Conservation (phyloP, 2,113 vertebrate species). For the Chionodraco myersi region DNA sequence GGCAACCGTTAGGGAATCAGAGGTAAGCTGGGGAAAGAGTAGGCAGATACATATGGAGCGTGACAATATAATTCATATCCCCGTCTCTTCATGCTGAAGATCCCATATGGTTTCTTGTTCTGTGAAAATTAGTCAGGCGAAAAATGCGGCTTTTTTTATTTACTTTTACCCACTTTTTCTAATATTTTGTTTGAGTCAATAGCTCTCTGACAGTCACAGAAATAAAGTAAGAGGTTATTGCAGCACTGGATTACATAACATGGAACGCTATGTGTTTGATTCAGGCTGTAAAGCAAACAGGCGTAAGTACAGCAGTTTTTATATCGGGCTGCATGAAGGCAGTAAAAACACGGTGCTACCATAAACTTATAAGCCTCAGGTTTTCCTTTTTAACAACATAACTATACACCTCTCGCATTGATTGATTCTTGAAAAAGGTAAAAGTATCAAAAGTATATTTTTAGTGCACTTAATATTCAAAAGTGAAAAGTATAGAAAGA, state of each 20-base stretch:
- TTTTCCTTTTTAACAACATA: background rate
- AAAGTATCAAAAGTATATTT: background rate
- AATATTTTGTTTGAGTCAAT: background rate
- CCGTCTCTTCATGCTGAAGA: background rate
- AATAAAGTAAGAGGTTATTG: constrained; percentile 8
- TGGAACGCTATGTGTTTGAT: background rate
- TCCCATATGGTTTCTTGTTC: background rate
- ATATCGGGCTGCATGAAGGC: background rate
- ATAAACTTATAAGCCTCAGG: no score
- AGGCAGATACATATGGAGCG: background rate
- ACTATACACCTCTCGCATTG: background rate
- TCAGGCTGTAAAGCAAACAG: background rate
- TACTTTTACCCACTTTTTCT: background rate
- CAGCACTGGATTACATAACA: background rate
- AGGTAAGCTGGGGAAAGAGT: background rate
- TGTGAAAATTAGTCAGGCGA: no score
- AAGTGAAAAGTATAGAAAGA: background rate
- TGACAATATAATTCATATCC: background rate
- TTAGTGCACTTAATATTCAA: background rate
- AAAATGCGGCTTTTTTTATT: background rate
- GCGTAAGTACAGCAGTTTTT: background rate
- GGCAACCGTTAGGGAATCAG: constrained; percentile 6
- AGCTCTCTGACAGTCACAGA: background rate
- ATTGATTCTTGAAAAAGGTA: background rate
- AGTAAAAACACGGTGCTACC: background rate